Percentiles rank a stretch among this genome's conserved stretches.
Evolutionary conservation across 1,140 invertebrate species (phyloP).

Genomic region (Aphidius gifuensis): DNA sequence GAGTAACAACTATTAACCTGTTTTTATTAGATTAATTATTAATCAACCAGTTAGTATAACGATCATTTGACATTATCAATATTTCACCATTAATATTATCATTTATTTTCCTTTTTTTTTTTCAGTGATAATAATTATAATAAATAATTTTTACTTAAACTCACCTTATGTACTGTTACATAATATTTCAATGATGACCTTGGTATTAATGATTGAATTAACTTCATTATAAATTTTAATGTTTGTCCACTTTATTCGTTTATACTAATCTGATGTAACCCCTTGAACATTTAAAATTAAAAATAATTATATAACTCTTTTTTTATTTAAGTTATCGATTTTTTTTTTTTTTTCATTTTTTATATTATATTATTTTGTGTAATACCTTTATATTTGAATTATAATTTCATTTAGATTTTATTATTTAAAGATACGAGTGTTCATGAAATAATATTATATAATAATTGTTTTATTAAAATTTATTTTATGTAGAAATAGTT

Average conservation of each 20-base stretch:
- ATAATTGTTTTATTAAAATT: not conserved
- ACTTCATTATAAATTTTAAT: conserved; percentile 24
- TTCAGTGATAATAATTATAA: too few relatives aligned
- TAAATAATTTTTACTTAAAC: too few relatives aligned
- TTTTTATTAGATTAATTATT: too few relatives aligned
- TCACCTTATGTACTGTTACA: conserved; percentile 9
- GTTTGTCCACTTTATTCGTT: conserved; percentile 12
- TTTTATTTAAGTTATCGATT: not conserved
- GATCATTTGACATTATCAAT: too few relatives aligned
- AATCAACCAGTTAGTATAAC: too few relatives aligned
- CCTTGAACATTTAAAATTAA: conserved; percentile 3
- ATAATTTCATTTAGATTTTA: not conserved
- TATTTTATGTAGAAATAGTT: not conserved
- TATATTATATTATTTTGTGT: not conserved
- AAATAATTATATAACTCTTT: conserved; percentile 11
- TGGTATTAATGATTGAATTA: conserved; percentile 18
- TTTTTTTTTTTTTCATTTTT: not conserved
- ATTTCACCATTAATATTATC: too few relatives aligned
- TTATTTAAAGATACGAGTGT: not conserved
- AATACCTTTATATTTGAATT: too few relatives aligned
- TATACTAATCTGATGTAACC: conserved; percentile 20
- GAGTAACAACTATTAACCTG: too few relatives aligned
- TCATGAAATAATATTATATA: not conserved
- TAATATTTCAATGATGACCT: conserved; percentile 19
- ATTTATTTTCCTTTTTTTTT: too few relatives aligned